Conservation (phyloP, 2,888 invertebrate species). For the Morpho helenor region DNA sequence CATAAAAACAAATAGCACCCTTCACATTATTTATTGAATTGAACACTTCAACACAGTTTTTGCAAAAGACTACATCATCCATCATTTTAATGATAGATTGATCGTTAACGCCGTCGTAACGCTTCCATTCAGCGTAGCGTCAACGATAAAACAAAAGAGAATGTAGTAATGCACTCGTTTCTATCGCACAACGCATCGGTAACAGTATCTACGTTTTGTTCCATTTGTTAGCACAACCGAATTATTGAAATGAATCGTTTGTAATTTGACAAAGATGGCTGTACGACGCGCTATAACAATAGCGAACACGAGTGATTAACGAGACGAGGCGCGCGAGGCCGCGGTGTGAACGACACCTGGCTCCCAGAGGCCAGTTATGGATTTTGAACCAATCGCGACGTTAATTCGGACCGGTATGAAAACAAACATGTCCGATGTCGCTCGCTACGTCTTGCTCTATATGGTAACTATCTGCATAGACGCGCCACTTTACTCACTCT, state of each 20-base stretch:
- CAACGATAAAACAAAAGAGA: slow-evolving; percentile 75
- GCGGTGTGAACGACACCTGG: slow-evolving; percentile 81
- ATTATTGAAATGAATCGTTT: slow-evolving; percentile 67
- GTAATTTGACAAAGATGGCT: slow-evolving; percentile 79
- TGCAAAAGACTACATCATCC: slow-evolving; percentile 71
- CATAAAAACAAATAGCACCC: slow-evolving; percentile 63
- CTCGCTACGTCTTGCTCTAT: slow-evolving; percentile 55
- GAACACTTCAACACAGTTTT: slow-evolving; percentile 68
- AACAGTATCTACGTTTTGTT: slow-evolving; percentile 54
- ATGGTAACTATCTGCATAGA: slow-evolving; percentile 46
- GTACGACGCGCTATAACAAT: slow-evolving; percentile 75
- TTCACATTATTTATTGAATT: slow-evolving; percentile 69
- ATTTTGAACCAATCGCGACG: slow-evolving; percentile 78
- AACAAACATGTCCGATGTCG: slow-evolving; percentile 68
- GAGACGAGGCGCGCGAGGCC: slow-evolving; percentile 78
- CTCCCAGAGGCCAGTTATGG: slow-evolving; percentile 78
- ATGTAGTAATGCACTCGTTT: slow-evolving; percentile 61
- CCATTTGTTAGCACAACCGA: slow-evolving; percentile 58
- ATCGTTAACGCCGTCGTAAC: slow-evolving; percentile 70
- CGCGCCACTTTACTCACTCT: slow-evolving; percentile 52
- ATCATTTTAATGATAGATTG: slow-evolving; percentile 75
- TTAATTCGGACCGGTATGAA: slow-evolving; percentile 78
- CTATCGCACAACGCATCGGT: slow-evolving; percentile 53
- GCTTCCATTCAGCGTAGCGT: slow-evolving; percentile 74
- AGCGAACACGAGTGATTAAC: slow-evolving; percentile 77